phyloP scores from a whole-genome alignment of 2,113 vertebrate species.

The Nothocercus nigrocapillus region DNA sequence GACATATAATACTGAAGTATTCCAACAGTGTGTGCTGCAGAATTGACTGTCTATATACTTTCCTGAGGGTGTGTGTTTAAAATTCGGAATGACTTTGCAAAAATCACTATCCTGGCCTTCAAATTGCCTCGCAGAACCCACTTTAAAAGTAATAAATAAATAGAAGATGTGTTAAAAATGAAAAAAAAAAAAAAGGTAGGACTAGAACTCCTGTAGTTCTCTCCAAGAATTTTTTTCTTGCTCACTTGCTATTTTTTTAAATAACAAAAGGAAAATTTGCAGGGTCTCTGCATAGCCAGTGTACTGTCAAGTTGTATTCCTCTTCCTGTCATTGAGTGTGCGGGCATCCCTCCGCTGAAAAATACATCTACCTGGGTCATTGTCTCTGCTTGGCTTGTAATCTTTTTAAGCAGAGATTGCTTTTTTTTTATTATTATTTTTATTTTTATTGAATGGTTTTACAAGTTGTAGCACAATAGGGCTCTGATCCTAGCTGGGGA shows the following conservation, averaged over 20 bases:
- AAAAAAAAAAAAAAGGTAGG: background rate
- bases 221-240: background rate
- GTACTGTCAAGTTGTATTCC: background rate
- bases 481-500: background rate
- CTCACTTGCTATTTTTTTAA: background rate
- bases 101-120: background rate
- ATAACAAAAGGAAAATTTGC: background rate
- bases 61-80: background rate
- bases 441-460: background rate
- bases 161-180: background rate
- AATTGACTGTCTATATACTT: background rate
- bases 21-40: background rate
- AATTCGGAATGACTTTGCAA: background rate
- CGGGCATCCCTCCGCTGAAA: background rate
- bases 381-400: background rate
- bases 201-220: background rate
- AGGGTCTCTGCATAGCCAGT: background rate
- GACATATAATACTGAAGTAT: background rate
- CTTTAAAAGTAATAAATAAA: background rate
- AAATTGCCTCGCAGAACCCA: background rate
- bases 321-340: background rate
- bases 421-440: background rate
- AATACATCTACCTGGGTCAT: background rate
- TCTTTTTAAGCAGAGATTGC: background rate
- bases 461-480: background rate